phyloP scores from a whole-genome alignment of 2,888 invertebrate genomes.

The Colostygia pectinataria region DNA sequence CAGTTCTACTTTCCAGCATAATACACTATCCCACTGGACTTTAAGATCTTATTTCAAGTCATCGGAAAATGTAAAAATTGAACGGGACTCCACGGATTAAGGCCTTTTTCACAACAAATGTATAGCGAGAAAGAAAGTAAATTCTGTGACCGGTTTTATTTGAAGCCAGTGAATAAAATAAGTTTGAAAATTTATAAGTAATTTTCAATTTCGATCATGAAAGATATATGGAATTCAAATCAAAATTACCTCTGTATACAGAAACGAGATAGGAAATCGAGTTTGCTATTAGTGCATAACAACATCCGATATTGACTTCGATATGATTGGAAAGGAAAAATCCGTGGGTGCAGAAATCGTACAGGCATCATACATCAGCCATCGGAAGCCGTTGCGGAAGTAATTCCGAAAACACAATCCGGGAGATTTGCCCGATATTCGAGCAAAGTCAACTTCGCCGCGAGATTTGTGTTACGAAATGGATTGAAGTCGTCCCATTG shows the following conservation, averaged over 20 bases:
- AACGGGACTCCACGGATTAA: background rate
- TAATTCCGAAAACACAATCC: constrained; percentile 64
- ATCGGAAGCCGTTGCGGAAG: constrained; percentile 45
- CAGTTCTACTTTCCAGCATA: constrained; percentile 1
- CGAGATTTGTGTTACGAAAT: constrained; percentile 70
- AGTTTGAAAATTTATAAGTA: too few species aligned
- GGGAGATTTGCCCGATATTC: constrained; percentile 58
- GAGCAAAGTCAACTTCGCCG: constrained; percentile 56
- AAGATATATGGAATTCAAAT: too few species aligned
- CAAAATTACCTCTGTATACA: too few species aligned
- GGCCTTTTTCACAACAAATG: too few species aligned
- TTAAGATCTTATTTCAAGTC: constrained; percentile 6
- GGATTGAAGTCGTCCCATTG: constrained; percentile 67
- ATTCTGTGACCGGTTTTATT: too few species aligned
- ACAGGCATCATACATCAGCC: constrained; percentile 34
- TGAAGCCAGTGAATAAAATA: too few species aligned
- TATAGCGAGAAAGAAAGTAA: too few species aligned
- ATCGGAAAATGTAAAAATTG: background rate
- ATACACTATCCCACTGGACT: constrained; percentile 7
- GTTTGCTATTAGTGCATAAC: constrained; percentile 9
- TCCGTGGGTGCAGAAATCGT: constrained; percentile 32
- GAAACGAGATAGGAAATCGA: constrained; percentile 4
- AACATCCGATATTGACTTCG: background rate
- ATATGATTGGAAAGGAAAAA: constrained; percentile 29
- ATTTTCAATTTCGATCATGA: too few species aligned